These are phyloP conservation scores for Lepidocolaptes lacrymiger DNA, from an alignment of 2,797 vertebrate species.

Conservation along the genomic window DNA sequence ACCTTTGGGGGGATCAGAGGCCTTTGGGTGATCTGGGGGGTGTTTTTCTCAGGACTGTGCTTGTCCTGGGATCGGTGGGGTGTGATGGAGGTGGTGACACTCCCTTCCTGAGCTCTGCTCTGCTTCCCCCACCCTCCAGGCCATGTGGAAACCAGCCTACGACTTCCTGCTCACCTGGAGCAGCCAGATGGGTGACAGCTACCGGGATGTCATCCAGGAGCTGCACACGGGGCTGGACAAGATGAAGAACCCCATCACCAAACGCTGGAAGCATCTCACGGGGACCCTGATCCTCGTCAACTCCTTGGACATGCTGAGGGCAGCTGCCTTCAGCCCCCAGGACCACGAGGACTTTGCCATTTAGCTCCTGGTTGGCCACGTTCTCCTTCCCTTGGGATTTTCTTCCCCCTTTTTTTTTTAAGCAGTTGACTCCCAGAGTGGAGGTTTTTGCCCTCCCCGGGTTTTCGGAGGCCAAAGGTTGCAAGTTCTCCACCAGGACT, in stretches of 20 bases:
- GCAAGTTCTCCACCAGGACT: background rate
- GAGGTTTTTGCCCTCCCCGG: background rate
- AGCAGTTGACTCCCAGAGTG: background rate
- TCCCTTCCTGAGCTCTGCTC: background rate
- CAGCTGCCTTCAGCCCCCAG: constrained; percentile 88
- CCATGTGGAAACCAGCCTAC: constrained; percentile 98
- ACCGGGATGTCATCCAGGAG: constrained; percentile 95
- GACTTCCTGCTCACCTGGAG: constrained; percentile 98
- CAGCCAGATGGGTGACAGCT: constrained; percentile 93
- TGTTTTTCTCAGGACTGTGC: rapidly evolving
- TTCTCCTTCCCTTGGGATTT: background rate
- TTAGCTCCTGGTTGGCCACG: constrained; percentile 34
- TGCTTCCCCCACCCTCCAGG: constrained; percentile 65
- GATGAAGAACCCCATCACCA: constrained; percentile 97
- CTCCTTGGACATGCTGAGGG: constrained; percentile 88
- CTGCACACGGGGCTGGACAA: constrained; percentile 92
- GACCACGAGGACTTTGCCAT: constrained; percentile 90
- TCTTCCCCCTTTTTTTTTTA: background rate
- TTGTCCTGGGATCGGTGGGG: background rate
- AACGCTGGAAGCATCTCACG: constrained; percentile 95
- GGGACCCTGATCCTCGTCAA: constrained; percentile 94
- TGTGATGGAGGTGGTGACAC: background rate
- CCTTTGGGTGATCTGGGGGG: background rate
- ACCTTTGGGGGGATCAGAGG: background rate
- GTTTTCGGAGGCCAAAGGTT: constrained; percentile 47